Evolutionary conservation across 2,888 invertebrate species (phyloP), one percentile per base, ranked within the genome.

Genomic region (Ophraella communa): DNA sequence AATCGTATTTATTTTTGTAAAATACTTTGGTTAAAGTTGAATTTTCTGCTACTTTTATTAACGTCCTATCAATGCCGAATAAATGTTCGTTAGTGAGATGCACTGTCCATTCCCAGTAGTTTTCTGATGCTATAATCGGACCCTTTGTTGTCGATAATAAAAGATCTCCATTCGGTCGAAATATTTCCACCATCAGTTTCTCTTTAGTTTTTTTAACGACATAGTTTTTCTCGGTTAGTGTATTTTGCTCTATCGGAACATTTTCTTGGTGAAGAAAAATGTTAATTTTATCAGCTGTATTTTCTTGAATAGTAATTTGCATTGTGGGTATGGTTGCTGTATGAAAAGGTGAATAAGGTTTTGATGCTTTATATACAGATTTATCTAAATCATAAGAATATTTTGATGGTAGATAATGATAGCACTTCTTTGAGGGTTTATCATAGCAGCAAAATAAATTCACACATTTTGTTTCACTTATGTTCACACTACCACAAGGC

Each of bases 81-180:
- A 88, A 80, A 0, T 82, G 78, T 59, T 84, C 83, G 18, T 85
- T 81, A 0, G 85, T 85, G 27, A 89, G 71, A 67, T 82, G 83
- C 17, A 89, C 82, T 0, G 85, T 81, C 73, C 87, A 83, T 77
- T 89, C 89, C 87, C 88, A 88, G 71, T 87, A 88, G 45, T 84
- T 81, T 20, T 86, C 79, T 0, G 88, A 85, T 1, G 87, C 85
- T 64, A 89, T 86, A 0, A 88, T 68, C 0, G 89, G 88, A 0
- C 88, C 88, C 66, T 83, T 79, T 0, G 84, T 77, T 0, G 87
- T 88, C 27, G 84, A 84, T 18, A 89, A 82, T 60, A 88, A 78
- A 4, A 74, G 54, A 10, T 84, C 82, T 7, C 62, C 67, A 7
- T 68, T 64, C 4, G 24, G 67, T 58, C 76, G 65, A 24, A 62